Percentiles rank a stretch among this genome's conserved stretches.
Evolutionary conservation across 92 coral and sea anemone genomes (phyloP).

Genomic region (Actinernus sp.): DNA sequence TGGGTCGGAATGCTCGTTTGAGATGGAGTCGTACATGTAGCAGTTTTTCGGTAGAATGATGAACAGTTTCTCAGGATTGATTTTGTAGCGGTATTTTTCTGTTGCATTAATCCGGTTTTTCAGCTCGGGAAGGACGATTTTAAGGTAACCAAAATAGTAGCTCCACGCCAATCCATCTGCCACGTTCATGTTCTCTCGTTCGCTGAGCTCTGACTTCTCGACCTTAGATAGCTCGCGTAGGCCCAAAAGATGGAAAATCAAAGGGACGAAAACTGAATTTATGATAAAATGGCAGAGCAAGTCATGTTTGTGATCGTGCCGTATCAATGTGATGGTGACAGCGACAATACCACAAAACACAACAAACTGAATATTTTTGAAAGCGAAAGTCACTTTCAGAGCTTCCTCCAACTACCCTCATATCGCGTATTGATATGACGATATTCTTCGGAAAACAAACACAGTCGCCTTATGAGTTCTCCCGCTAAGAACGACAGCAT

Average conservation of each 20-base stretch:
- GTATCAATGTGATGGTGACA: too few relatives aligned
- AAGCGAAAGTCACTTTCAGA: conserved; percentile 15
- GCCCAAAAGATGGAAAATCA: conserved; percentile 59
- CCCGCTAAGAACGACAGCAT: conserved; percentile 16
- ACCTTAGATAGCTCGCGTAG: conserved; percentile 68
- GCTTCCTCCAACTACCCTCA: conserved; percentile 29
- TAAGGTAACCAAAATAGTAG: conserved; percentile 89
- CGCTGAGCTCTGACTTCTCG: conserved; percentile 77
- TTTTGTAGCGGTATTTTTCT: conserved; percentile 16
- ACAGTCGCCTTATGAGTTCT: conserved; percentile 36
- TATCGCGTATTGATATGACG: conserved; percentile 52
- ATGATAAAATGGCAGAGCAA: conserved; percentile 10
- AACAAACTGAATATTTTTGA: conserved; percentile 7
- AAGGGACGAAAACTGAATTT: conserved; percentile 51
- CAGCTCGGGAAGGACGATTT: conserved; percentile 74
- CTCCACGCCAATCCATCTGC: conserved; percentile 97
- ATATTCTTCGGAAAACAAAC: conserved; percentile 56
- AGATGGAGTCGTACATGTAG: conserved; percentile 41
- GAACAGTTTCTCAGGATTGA: conserved; percentile 56
- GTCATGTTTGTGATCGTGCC: too few relatives aligned
- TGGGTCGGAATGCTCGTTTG: conserved; percentile 48
- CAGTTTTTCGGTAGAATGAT: conserved; percentile 84
- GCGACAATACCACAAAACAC: too few relatives aligned
- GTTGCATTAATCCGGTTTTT: conserved; percentile 55
- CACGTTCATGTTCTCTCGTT: conserved; percentile 76